Conservation (phyloP, 2,113 vertebrate genomes). For the Notothenia rossii region DNA sequence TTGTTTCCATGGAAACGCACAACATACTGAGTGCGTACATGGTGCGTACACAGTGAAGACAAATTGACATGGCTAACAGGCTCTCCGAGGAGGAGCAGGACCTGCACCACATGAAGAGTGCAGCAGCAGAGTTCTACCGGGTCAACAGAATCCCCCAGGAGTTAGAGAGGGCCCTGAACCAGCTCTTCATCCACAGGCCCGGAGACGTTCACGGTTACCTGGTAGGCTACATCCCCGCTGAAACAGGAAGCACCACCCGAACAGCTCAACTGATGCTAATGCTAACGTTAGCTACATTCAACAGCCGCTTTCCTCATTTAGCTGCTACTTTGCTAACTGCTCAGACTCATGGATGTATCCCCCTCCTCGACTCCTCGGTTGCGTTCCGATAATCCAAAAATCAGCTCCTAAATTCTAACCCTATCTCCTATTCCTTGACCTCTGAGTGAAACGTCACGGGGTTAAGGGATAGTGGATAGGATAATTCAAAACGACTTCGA, state of each 20-base stretch:
- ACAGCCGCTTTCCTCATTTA: background rate
- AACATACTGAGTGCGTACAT: background rate
- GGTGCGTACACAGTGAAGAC: background rate
- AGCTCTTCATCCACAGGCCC: slow-evolving; percentile 78
- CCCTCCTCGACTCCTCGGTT: too few relatives aligned
- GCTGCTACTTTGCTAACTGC: background rate
- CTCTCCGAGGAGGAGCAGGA: slow-evolving; percentile 49
- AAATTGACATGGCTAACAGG: slow-evolving; percentile 57
- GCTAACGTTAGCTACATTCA: background rate
- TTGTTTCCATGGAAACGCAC: slow-evolving; percentile 54
- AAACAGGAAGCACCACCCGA: background rate
- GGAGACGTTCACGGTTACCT: slow-evolving; percentile 86
- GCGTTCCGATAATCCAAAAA: too few relatives aligned
- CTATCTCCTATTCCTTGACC: too few relatives aligned
- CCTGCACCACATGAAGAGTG: slow-evolving; percentile 47
- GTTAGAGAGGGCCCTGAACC: slow-evolving; percentile 84
- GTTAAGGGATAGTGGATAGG: too few relatives aligned
- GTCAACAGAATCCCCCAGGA: slow-evolving; percentile 74
- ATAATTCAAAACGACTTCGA: too few relatives aligned
- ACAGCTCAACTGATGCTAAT: background rate
- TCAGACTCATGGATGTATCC: background rate
- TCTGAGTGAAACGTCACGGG: too few relatives aligned
- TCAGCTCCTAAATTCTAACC: too few relatives aligned
- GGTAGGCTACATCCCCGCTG: slow-evolving; percentile 71
- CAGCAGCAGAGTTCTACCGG: slow-evolving; percentile 85